Conservation (phyloP, 2,888 invertebrate genomes). For the Campoplex nolae region DNA sequence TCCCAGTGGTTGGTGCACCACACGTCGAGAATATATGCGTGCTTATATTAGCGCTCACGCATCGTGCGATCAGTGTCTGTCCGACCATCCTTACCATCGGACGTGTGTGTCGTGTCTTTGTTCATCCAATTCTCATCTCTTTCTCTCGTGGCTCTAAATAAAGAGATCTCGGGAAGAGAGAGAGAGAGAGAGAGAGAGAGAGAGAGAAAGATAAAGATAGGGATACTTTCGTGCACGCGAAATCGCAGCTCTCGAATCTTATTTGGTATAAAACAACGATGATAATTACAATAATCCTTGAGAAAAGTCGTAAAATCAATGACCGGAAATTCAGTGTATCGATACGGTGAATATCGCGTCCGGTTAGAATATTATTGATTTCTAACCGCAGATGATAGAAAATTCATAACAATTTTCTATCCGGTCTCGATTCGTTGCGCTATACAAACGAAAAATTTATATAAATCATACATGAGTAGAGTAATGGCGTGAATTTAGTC, state of each 20-base stretch:
- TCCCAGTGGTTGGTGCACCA: constrained; percentile 47
- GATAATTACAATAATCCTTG: background rate
- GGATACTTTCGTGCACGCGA: constrained; percentile 34
- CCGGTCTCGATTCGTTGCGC: constrained; percentile 9
- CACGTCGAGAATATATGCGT: constrained; percentile 67
- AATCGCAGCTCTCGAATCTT: constrained; percentile 42
- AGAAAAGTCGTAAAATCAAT: constrained; percentile 4
- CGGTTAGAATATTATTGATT: constrained; percentile 9
- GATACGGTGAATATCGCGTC: background rate
- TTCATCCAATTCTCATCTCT: constrained; percentile 52
- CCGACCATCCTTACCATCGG: constrained; percentile 80
- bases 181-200: constrained; percentile 34
- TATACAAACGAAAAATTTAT: background rate
- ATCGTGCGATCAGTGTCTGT: constrained; percentile 79
- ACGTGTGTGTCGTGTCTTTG: constrained; percentile 70
- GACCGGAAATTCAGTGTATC: constrained; percentile 19
- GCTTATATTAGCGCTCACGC: constrained; percentile 75
- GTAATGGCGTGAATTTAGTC: background rate
- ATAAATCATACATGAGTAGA: background rate
- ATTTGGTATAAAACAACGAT: constrained; percentile 19
- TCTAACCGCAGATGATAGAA: background rate
- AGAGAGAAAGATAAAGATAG: background rate
- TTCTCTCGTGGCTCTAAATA: constrained; percentile 51
- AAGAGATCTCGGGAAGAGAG: constrained; percentile 13
- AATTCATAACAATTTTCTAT: background rate